Base-by-base conservation (phyloP, 2,113 vertebrate genomes). In the Channa maculata region DNA sequence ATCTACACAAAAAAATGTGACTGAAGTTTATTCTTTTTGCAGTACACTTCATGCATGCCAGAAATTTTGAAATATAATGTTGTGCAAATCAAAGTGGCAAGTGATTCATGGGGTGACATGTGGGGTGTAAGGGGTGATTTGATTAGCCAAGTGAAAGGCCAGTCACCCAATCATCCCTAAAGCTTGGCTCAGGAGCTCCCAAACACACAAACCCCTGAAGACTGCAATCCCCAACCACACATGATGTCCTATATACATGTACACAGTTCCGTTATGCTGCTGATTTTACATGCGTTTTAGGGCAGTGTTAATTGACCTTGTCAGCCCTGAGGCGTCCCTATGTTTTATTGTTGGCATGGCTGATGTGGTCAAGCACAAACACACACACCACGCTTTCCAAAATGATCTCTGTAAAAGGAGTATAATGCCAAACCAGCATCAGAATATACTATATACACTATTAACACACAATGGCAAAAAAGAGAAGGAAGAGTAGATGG, bases 291-390 rank as follows among this genome's bases (percentile, higher is more conserved):
- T 54, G 36, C 54, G 46, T 61, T 85, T 84, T 71, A 60, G 61
- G 14, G 52, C 61, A 69, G 54, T 38, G 49, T 64, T 85, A 77
- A 89, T 80, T 14, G 52, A 79, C 61, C 79, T 75, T 79, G 78
- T 87, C 75, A 86, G 71, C 65, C 87, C 73, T 58, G 72, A 86
- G 77, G 81, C 75, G 24, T 77, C 71, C 53, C 54, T 45, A 71
- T 66, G 79, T 70, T 6, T 69, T 69, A 72, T 38, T 39, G 46
- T 62, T 69, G 50, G 65, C 61, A 51, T 55, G 54, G 65, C 53
- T 63, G n/a, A 12, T 10, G 58, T 46, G 38, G 14, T 65, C 55
- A 58, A 71, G 13, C 49, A 62, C 62, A 73, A 14, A 65, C 39
- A 43, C 39, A 39, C 8, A 48, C 46, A 75, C 13, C 68, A 24